These are phyloP conservation scores for Oreonectes daqikongensis DNA, from an alignment of 2,797 vertebrate species.

Conservation along the genomic window DNA sequence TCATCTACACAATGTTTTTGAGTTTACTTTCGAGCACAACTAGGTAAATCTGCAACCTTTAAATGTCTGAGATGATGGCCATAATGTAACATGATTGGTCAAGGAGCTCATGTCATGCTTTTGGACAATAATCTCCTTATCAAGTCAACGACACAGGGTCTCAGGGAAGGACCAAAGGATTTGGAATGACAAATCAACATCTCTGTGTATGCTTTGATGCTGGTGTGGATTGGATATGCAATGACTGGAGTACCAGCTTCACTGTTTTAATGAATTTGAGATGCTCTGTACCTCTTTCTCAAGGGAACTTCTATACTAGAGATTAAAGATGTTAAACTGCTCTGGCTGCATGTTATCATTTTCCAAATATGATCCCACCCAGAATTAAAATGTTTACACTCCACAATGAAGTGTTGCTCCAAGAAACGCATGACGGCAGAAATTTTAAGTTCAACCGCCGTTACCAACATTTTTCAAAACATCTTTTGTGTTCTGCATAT, in stretches of 20 bases:
- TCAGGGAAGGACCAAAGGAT: slow-evolving; percentile 11
- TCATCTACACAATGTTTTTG: neutral
- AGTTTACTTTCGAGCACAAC: neutral
- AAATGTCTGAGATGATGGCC: neutral
- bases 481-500: too few relatives aligned
- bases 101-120: neutral
- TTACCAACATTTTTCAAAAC: too few relatives aligned
- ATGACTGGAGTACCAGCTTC: slow-evolving; percentile 18
- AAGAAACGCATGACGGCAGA: neutral
- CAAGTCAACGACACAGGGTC: neutral
- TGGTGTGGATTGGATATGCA: slow-evolving; percentile 5
- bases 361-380: neutral
- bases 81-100: neutral
- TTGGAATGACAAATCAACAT: neutral
- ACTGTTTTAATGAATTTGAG: slow-evolving; percentile 73
- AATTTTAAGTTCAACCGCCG: too few relatives aligned
- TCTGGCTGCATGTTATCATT: slow-evolving; percentile 11
- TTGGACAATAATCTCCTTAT: neutral
- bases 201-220: slow-evolving; percentile 15
- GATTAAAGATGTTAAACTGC: slow-evolving; percentile 62
- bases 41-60: neutral
- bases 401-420: neutral
- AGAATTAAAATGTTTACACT: neutral
- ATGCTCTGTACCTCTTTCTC: slow-evolving; percentile 82
- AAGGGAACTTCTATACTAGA: slow-evolving; percentile 73